Evolutionary conservation across 2,888 invertebrate species (phyloP), one percentile per base, ranked within the genome.

Genomic region (Ochropleura leucogaster): DNA sequence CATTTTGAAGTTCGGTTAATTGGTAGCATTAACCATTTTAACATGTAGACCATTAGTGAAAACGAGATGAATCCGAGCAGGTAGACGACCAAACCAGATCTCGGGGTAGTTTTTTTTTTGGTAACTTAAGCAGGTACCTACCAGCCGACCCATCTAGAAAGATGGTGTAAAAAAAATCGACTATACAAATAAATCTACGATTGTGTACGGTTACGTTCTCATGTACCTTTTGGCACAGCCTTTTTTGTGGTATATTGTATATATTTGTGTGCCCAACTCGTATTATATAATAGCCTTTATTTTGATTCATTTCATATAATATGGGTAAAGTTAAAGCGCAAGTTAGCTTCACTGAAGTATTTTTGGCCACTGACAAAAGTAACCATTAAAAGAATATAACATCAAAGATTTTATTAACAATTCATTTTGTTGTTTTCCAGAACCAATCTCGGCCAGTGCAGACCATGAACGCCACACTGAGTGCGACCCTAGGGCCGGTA

Each of bases 381-480:
- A 18, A 40, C 4, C 6, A 8, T 20, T 63, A 14, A 42, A 57
- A 71, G 30, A 30, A 30, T 30, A 30, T 30, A 30, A 1, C 30
- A 30, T 2, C 30, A 30, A 42, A 44, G 20, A 16, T 68, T 64
- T 66, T 20, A 72, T 2, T 84, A 89, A 82, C 65, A 20, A 77
- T 47, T 72, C 65, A 67, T 84, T 88, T 92, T 87, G 85, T 82
- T 89, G 85, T 88, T 91, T 95, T 96, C 83, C 96, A 96, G 96
- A 96, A 95, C 93, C 96, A 96, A 94, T 89, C 95, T 94, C 95
- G 96, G 87, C 96, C 96, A 95, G 96, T 95, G 94, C 96, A 96
- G 95, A 94, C 94, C 86, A 95, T 96, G 93, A 94, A 89, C 82
- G 86, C 90, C 77, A 89, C 92, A 72, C 80, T 93, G 53, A 88